Percentiles rank a stretch among this genome's conserved stretches.
These are phyloP conservation scores for Alaudala cheleensis DNA, from an alignment of 2,113 vertebrate genomes.

Conservation along the genomic window DNA sequence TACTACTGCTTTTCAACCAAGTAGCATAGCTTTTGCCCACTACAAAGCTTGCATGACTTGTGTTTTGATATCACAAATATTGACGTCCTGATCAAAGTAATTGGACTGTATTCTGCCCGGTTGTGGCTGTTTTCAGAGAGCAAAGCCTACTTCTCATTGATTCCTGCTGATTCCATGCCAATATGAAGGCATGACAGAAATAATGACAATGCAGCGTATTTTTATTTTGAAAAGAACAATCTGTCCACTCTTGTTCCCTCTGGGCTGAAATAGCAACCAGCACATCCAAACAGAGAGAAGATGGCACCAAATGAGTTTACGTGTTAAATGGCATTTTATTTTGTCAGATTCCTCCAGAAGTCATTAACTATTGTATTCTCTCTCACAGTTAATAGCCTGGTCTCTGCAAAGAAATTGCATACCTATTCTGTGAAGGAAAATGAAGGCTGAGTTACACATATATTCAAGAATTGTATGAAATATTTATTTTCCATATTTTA, in stretches of 20 bases:
- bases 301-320: background rate
- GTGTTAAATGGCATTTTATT: background rate
- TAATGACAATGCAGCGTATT: background rate
- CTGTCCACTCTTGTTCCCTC: background rate
- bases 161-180: constrained; percentile 17
- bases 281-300: background rate
- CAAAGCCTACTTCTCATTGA: background rate
- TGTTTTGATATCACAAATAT: background rate
- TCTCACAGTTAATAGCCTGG: background rate
- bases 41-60: background rate
- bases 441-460: background rate
- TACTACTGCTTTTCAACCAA: background rate
- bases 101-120: background rate
- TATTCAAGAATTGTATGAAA: background rate
- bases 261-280: background rate
- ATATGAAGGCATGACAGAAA: background rate
- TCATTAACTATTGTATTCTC: background rate
- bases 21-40: background rate
- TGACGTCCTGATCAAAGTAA: constrained; percentile 33
- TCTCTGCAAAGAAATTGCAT: background rate
- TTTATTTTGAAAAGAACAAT: constrained; percentile 28
- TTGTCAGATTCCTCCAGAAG: background rate
- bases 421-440: background rate
- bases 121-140: background rate
- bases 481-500: background rate